phyloP scores from a whole-genome alignment of 1,140 invertebrate species.

The Brachionus manjavacas region DNA sequence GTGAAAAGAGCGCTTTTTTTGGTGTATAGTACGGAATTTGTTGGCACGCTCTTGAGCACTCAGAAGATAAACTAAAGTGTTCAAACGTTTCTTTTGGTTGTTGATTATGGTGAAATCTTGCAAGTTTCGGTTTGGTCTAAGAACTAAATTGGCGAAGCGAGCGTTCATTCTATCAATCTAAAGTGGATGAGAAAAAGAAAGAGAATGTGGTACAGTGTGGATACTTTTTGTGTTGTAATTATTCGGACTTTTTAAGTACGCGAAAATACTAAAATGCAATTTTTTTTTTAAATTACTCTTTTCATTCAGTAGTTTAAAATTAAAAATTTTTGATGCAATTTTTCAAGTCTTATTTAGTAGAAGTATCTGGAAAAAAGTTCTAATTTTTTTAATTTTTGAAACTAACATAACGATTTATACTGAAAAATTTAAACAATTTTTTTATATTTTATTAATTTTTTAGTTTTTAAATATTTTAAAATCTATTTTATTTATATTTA shows the following conservation, averaged over 20 bases:
- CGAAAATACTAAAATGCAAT: neutral
- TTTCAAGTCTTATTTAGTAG: neutral
- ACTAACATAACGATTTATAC: neutral
- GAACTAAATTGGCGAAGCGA: neutral
- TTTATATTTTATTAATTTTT: too few species aligned
- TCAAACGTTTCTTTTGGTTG: neutral
- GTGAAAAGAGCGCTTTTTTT: neutral
- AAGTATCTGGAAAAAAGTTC: neutral
- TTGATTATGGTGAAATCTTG: constrained; percentile 24
- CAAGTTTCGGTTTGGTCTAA: neutral
- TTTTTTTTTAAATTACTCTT: neutral
- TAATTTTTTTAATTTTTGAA: neutral
- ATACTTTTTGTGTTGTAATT: neutral
- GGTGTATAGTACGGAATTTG: neutral
- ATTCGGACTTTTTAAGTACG: neutral
- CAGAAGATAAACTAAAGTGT: neutral
- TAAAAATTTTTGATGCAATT: neutral
- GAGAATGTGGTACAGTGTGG: neutral
- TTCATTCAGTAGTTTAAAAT: neutral
- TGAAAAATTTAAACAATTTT: neutral
- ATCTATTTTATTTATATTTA: too few species aligned
- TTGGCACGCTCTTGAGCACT: neutral
- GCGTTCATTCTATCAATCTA: neutral
- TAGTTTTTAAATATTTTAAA: too few species aligned
- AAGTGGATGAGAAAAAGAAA: neutral